Conservation (phyloP, 2,797 vertebrate species). For the Mormyrus hasselquistii region DNA sequence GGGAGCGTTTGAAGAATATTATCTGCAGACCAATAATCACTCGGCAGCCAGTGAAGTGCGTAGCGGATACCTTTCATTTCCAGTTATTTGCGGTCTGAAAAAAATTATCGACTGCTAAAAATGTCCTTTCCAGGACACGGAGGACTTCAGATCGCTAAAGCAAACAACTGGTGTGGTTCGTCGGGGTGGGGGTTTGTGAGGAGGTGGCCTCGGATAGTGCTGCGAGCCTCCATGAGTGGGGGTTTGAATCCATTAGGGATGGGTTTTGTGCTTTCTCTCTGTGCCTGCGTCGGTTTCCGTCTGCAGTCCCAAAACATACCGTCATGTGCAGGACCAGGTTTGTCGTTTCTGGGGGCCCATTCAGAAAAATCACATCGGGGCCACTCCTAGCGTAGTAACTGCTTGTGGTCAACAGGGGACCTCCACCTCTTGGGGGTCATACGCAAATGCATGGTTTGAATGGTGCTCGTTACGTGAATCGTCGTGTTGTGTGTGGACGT, state of each 20-base stretch:
- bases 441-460: background rate
- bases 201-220: background rate
- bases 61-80: background rate
- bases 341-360: background rate
- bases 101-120: background rate
- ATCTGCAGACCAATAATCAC: background rate
- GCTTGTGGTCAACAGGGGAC: background rate
- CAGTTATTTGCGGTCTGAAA: background rate
- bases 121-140: background rate
- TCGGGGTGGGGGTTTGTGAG: background rate
- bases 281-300: background rate
- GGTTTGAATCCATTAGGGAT: background rate
- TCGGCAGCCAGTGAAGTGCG: background rate
- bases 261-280: background rate
- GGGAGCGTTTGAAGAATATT: background rate
- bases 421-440: background rate
- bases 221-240: background rate
- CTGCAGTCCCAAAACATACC: background rate
- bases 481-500: background rate
- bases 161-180: background rate
- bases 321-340: background rate
- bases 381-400: background rate
- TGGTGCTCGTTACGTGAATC: background rate
- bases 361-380: background rate
- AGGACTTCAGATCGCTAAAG: background rate